Evolutionary conservation across 2,113 vertebrate genomes (phyloP), one percentile per base, ranked within the genome.

Genomic region (Morone saxatilis): DNA sequence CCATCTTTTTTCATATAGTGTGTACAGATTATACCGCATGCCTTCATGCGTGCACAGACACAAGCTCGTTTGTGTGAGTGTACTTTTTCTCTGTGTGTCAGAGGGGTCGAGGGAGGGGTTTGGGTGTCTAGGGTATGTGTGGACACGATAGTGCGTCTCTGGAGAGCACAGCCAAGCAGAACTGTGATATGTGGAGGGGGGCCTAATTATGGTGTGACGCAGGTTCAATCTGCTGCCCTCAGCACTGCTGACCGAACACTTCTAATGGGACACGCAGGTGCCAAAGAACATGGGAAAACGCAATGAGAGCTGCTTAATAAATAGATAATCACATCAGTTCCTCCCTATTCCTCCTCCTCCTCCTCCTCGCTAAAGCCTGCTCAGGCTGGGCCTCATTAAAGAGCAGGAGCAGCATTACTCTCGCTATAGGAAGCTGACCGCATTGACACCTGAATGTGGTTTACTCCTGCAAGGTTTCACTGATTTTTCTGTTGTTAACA

Each of bases 131-230:
- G 45, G 63, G 53, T 73, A 71, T 86, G 84, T 62, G 80, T 80
- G n/a, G 13, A 92, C 84, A 83, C 82, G 86, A 94, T 83, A 77
- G 86, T 62, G 20, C 38, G 80, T 92, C 93, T 80, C 92, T 10
- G 31, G 87, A 87, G 92, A 94, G 91, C 87, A 77, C 67, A 86
- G 88, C 67, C 90, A 86, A 94, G 92, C 93, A 92, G 90, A 94
- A 91, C 81, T 76, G 85, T 65, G 85, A 77, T 86, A 76, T 81
- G 85, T 65, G 83, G 41, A 45, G 68, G 62, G 63, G 73, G 61
- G 76, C 63, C 84, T 94, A 91, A 94, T 93, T 93, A 94, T 71
- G 70, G 74, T 57, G 84, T 68, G 84, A 85, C 57, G 62, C 17
- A 0, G 77, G 86, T 86, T 85, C 90, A 85, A 80, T 80, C 71